Base-by-base conservation (phyloP, 1,140 invertebrate genomes). In the Scaptomyza pallida region DNA sequence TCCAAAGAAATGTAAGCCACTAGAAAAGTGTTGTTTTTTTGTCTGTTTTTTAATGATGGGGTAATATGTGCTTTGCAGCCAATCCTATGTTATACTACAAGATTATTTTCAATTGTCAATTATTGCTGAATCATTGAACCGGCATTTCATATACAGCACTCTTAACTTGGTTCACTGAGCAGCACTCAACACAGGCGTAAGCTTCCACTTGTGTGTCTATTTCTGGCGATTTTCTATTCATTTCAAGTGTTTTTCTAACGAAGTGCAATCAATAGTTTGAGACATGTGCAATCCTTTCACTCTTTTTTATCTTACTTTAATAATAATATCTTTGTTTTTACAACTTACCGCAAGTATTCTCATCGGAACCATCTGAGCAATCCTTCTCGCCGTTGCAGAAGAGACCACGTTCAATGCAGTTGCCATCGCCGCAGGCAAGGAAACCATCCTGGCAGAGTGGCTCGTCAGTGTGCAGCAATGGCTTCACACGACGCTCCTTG, bases 371-470 rank as follows among this genome's bases (percentile, higher is more conserved):
- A 89, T 98, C 97, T 0, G 92, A 89, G 89, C 97, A 98, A 90
- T 98, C 97, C 78, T 96, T 97, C 80, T 97, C 96, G 44, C 97
- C 97, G 92, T 98, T 98, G 92, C 97, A 98, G 94, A 98, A 98
- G 1, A 98, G 94, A 17, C 96, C 96, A 45, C 97, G 94, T 85
- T 97, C 96, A 71, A 98, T 95, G 91, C 97, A 98, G 70, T 93
- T 94, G 23, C 95, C 94, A 90, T 98, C 96, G 44, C 96, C 97
- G 81, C 97, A 98, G 80, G 97, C 97, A 48, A 98, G 92, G 85
- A 93, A 95, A 17, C 96, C 96, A 80, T 97, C 96, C 89, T 95
- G 94, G 91, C 97, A 98, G 17, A 98, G 93, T 2, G 97, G 97
- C 90, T 98, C 97, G 75, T 98, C 97, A 3, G 97, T 98, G 92